A percentile compares a stretch with the other conserved stretches of the same genome.
phyloP scores from a whole-genome alignment of 2,113 vertebrate genomes.

The Pavo muticus region DNA sequence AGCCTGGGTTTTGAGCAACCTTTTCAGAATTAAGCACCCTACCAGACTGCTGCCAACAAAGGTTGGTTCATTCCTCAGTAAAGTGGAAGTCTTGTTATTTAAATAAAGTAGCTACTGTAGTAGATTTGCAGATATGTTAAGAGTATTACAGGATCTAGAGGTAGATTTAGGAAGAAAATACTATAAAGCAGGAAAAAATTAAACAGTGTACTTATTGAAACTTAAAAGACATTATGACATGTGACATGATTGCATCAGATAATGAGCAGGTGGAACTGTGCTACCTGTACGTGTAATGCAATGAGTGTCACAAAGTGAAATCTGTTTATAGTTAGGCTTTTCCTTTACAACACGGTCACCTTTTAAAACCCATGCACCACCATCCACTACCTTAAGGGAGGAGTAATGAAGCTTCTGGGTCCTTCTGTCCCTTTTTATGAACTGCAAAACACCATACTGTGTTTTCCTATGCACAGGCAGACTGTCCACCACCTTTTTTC shows the following conservation, averaged over 20 bases:
- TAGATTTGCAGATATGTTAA: slow-evolving; percentile 77
- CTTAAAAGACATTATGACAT: slow-evolving; percentile 33
- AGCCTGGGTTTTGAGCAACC: slow-evolving; percentile 63
- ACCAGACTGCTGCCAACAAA: slow-evolving; percentile 64
- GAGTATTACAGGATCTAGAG: slow-evolving; percentile 77
- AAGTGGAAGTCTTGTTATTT: slow-evolving; percentile 74
- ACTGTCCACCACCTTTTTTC: background rate
- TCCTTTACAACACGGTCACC: background rate
- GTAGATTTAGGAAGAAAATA: slow-evolving; percentile 72
- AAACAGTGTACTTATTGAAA: slow-evolving; percentile 67
- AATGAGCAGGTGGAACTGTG: slow-evolving; percentile 13
- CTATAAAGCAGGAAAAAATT: slow-evolving; percentile 70
- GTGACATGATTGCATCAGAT: slow-evolving; percentile 40
- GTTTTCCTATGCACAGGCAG: background rate
- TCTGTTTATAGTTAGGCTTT: background rate
- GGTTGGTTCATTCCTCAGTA: slow-evolving; percentile 75
- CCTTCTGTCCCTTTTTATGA: background rate
- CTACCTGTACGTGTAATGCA: slow-evolving; percentile 39
- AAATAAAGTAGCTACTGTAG: slow-evolving; percentile 80
- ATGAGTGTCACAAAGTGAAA: background rate
- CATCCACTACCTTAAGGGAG: background rate
- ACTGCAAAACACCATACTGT: background rate
- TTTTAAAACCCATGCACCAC: background rate
- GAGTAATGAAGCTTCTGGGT: background rate
- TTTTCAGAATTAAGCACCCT: slow-evolving; percentile 74